phyloP scores from a whole-genome alignment of 1,140 invertebrate species.

The Drosophila setifemur region DNA sequence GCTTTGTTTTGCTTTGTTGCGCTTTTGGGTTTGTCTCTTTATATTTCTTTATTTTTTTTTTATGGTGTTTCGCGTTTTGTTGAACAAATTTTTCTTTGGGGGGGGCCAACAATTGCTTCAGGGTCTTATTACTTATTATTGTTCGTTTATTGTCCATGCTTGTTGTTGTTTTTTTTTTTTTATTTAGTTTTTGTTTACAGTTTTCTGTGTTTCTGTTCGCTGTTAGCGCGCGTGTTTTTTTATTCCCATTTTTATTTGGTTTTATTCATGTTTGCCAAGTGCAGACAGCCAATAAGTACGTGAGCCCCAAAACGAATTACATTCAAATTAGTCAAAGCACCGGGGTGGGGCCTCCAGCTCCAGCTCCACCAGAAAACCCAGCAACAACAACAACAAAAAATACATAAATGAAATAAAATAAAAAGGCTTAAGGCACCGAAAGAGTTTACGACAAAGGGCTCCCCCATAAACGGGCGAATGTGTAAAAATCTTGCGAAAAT shows the following conservation, averaged over 20 bases:
- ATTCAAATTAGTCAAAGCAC: slow-evolving; percentile 66
- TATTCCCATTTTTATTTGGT: slow-evolving; percentile 28
- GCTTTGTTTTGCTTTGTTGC: slow-evolving; percentile 32
- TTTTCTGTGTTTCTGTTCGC: slow-evolving; percentile 44
- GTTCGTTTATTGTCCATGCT: slow-evolving; percentile 70
- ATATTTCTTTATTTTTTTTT: slow-evolving; percentile 4
- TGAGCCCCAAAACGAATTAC: slow-evolving; percentile 57
- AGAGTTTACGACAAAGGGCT: slow-evolving; percentile 48
- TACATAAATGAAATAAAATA: background rate
- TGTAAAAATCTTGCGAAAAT: slow-evolving; percentile 40
- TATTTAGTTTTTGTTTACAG: too few species aligned
- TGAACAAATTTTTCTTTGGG: slow-evolving; percentile 43
- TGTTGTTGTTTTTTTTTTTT: slow-evolving; percentile 29
- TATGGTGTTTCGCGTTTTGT: slow-evolving; percentile 38
- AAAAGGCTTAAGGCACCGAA: slow-evolving; percentile 11
- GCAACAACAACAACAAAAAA: background rate
- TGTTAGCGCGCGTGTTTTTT: slow-evolving; percentile 35
- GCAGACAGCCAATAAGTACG: slow-evolving; percentile 43
- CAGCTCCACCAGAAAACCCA: background rate
- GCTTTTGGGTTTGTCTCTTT: slow-evolving; percentile 5
- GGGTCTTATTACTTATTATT: slow-evolving; percentile 74
- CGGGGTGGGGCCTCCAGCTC: background rate
- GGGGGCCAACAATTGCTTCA: slow-evolving; percentile 46
- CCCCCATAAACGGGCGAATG: slow-evolving; percentile 31
- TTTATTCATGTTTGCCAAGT: slow-evolving; percentile 44